Percentiles rank a stretch among this genome's conserved stretches.
Evolutionary conservation across 2,888 invertebrate species (phyloP).

Genomic region (Coelogynopora nodosa): DNA sequence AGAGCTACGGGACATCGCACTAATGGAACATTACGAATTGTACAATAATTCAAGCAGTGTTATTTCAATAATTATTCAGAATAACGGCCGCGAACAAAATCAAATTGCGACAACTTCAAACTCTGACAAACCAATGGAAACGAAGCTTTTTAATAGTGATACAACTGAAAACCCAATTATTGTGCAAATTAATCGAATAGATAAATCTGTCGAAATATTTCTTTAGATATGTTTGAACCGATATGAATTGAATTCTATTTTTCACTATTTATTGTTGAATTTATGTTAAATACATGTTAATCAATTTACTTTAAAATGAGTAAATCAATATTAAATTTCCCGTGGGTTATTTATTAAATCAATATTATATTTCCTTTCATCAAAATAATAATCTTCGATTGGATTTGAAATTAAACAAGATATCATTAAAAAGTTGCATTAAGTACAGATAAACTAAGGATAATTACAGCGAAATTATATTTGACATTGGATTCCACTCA

Average conservation of each 20-base stretch:
- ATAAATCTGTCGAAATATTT: neutral
- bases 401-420: slow-evolving; percentile 19
- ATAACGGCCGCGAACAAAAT: slow-evolving; percentile 2
- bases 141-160: neutral
- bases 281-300: neutral
- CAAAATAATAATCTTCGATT: slow-evolving; percentile 27
- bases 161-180: neutral
- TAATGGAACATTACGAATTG: neutral
- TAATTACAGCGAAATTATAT: too few relatives aligned
- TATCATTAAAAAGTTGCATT: slow-evolving; percentile 16
- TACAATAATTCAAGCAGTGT: slow-evolving; percentile 1
- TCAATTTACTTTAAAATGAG: neutral
- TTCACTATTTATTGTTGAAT: neutral
- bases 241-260: neutral
- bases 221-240: neutral
- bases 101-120: slow-evolving; percentile 12
- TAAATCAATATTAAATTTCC: slow-evolving; percentile 28
- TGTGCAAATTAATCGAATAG: neutral
- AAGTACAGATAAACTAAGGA: too few relatives aligned
- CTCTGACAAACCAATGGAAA: slow-evolving; percentile 15
- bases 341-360: neutral
- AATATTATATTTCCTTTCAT: slow-evolving; percentile 8
- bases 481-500: too few relatives aligned
- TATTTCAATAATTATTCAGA: slow-evolving; percentile 14
- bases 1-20: neutral